Conservation (phyloP, 2,113 vertebrate genomes). For the Phoxinus phoxinus region DNA sequence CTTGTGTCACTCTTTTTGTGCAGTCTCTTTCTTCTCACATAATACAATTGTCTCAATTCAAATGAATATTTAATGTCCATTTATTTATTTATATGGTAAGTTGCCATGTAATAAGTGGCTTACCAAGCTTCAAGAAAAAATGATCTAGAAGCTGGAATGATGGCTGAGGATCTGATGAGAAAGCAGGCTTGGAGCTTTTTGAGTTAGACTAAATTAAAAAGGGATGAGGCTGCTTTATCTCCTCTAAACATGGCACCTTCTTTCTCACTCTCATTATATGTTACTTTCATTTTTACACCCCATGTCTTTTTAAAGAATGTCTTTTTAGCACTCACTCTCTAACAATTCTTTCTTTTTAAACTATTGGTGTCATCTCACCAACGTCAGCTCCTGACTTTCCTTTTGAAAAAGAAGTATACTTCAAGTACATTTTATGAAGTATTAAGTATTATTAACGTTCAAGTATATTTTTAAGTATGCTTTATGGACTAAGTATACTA, state of each 20-base stretch:
- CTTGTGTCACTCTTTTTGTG: background rate
- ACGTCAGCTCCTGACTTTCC: background rate
- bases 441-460: too few species aligned
- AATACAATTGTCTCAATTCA: background rate
- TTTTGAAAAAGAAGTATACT: too few species aligned
- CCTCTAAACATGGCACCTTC: background rate
- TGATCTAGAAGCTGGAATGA: background rate
- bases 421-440: too few species aligned
- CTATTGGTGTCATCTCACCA: background rate
- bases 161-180: background rate
- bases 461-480: too few species aligned
- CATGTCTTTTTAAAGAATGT: background rate
- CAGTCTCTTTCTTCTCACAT: background rate
- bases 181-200: background rate
- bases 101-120: too few species aligned
- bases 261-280: background rate
- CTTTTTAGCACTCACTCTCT: background rate
- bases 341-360: background rate
- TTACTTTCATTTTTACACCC: background rate
- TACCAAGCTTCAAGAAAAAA: background rate
- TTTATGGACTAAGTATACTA: too few species aligned
- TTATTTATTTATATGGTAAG: background rate
- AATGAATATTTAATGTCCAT: background rate
- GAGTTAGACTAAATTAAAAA: constrained; percentile 1
- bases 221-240: background rate